A percentile compares a stretch with the other conserved stretches of the same genome.
phyloP scores from a whole-genome alignment of 1,140 invertebrate genomes.

The Anoplophora glabripennis region DNA sequence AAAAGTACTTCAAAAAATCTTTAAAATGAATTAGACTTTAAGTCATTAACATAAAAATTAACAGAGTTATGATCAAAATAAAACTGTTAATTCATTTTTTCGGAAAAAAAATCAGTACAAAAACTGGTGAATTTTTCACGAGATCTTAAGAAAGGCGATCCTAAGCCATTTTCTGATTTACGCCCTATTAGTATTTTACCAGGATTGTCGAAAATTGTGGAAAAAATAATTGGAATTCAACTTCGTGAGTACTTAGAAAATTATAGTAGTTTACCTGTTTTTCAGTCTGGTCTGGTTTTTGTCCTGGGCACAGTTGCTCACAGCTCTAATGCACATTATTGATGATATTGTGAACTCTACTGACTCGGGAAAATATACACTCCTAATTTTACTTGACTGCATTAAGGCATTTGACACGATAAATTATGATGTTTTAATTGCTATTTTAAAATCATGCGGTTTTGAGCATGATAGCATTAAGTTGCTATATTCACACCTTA shows the following conservation, averaged over 20 bases:
- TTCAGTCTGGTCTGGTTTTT: constrained; percentile 43
- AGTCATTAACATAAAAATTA: too few species aligned
- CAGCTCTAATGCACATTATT: constrained; percentile 36
- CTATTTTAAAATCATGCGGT: too few species aligned
- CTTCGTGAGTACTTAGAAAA: constrained; percentile 11
- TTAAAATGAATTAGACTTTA: too few species aligned
- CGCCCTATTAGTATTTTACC: constrained; percentile 24
- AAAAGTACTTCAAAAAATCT: too few species aligned
- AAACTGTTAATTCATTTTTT: too few species aligned
- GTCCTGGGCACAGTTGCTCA: constrained; percentile 33
- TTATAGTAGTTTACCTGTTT: constrained; percentile 23
- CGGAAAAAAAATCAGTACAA: too few species aligned
- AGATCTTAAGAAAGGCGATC: constrained; percentile 19
- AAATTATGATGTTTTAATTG: too few species aligned
- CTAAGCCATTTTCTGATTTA: constrained; percentile 8
- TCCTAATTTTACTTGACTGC: neutral
- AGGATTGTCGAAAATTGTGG: constrained; percentile 24
- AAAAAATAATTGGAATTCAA: constrained; percentile 14
- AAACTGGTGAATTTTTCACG: too few species aligned
- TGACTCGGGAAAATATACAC: constrained; percentile 24
- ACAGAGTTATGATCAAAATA: too few species aligned
- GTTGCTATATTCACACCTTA: too few species aligned
- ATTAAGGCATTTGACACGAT: too few species aligned
- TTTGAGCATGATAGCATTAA: too few species aligned
- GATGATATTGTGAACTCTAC: constrained; percentile 37